Conservation (phyloP, 2,888 invertebrate species). For the Drosophila neotestacea region DNA sequence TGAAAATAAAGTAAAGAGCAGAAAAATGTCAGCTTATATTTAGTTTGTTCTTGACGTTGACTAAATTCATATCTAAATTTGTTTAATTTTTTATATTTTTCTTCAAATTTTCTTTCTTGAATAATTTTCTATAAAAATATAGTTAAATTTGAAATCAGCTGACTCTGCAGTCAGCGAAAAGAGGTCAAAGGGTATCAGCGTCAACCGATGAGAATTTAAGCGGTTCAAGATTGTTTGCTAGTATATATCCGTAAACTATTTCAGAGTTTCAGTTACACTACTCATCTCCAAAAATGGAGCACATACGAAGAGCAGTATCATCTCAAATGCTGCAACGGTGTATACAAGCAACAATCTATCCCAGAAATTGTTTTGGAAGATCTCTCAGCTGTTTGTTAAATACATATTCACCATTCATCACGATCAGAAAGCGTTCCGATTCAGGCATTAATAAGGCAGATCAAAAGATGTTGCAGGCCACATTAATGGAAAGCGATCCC, state of each 20-base stretch:
- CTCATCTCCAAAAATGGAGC: background rate
- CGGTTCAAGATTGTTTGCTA: background rate
- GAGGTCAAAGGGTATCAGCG: conserved; percentile 1
- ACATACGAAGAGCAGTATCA: background rate
- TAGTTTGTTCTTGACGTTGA: background rate
- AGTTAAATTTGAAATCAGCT: background rate
- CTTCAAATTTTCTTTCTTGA: background rate
- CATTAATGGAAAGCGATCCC: conserved; percentile 93
- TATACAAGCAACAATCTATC: background rate
- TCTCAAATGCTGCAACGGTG: background rate
- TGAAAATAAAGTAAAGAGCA: too few species aligned
- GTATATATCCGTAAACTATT: background rate
- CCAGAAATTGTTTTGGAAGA: background rate
- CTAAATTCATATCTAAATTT: background rate
- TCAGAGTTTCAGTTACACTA: background rate
- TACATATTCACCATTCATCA: background rate
- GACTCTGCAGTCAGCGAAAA: conserved; percentile 6
- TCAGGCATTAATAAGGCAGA: conserved; percentile 56
- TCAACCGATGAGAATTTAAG: background rate
- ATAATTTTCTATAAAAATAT: background rate
- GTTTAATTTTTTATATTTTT: background rate
- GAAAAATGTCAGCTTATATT: background rate
- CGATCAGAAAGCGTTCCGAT: background rate
- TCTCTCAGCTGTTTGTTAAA: background rate
- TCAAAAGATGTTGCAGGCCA: conserved; percentile 87